Base-by-base conservation (phyloP, 2,113 vertebrate genomes). In the Okapia johnstoni region DNA sequence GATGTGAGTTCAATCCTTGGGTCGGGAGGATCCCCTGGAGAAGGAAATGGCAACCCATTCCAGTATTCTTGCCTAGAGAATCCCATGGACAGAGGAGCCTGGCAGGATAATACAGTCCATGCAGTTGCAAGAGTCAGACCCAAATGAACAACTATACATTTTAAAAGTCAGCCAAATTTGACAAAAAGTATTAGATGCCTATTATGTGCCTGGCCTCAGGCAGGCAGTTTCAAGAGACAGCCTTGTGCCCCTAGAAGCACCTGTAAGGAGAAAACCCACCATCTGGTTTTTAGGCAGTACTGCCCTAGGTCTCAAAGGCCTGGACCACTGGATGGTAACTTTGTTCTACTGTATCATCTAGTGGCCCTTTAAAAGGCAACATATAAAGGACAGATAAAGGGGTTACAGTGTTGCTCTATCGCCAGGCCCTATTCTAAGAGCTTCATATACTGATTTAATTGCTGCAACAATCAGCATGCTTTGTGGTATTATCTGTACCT, bases 301-400 rank as follows among this genome's bases (percentile, higher is more conserved):
- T 43, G 36, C 10, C 80, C 40, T 15, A 28, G 16, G 10, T 77
- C 48, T 33, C 58, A 40, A 14, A 87, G 85, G 58, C 13, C 3
- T 1, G 25, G 2, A 1, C 48, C 94, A 16, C 25, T 5, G 15
- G 17, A 33, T 2, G 28, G 50, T 28, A 8, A 2, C n/a, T 57
- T 52, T 54, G 48, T 61, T 63, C 52, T 55, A 77, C 55, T 13
- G 9, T 3, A 46, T 92, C 46, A 33, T 4, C 28, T 4, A 3
- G 7, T 21, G 1, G 11, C 26, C 36, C 66, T 48, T 60, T 55
- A 36, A 57, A 76, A 63, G 40, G 23, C 23, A 80, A 40, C 7
- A 33, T 7, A 21, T 10, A 3, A 8, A 26, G 0, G 5, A 26
- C 2, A 83, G 10, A 16, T 16, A n/a, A 79, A 79, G 13, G 3